Evolutionary conservation across 2,113 vertebrate species (phyloP), one percentile per base, ranked within the genome.

Genomic region (Urocolius indicus): DNA sequence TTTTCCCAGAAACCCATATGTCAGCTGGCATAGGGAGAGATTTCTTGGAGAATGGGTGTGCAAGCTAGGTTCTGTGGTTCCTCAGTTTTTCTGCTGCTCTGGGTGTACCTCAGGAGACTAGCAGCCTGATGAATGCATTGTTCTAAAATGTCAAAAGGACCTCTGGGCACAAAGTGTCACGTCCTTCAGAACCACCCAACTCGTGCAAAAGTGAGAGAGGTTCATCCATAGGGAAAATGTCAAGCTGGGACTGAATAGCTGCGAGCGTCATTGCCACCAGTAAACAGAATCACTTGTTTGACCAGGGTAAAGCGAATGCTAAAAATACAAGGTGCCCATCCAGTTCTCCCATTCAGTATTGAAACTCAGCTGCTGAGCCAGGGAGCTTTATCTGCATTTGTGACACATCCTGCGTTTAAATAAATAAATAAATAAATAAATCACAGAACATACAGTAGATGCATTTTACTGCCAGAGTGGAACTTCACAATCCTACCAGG

Each of bases 391-490:
- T 86, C 89, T 96, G 73, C 78, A 71, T 76, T 92, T 91, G 66
- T 95, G 95, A 94, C 78, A 67, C 54, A 58, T 73, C 49, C 32
- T 57, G 21, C 4, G 4, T 75, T 26, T 26, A 84, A 86, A 92
- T 46, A 67, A 51, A 69, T 68, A 81, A 63, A 94, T 79, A 51
- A 59, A 94, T 62, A 90, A 85, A 75, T 52, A 78, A 94, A 95
- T 81, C 85, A 62, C 88, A 92, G 81, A 96, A 86, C 83, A 76
- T 96, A 82, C 84, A 93, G 96, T 98, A 95, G 94, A 95, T 95
- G 97, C 94, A 79, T 96, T 97, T 97, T 97, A 93, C 95, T 97
- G 97, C 97, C 97, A 94, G 94, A 97, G 95, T 97, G 96, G 96
- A 98, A 97, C 97, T 97, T 97, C 92, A 93, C 96, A 92, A 19